Percentiles rank a stretch among this genome's conserved stretches.
These are phyloP conservation scores for Zaprionus africanus DNA, from an alignment of 1,140 invertebrate species.

Conservation along the genomic window DNA sequence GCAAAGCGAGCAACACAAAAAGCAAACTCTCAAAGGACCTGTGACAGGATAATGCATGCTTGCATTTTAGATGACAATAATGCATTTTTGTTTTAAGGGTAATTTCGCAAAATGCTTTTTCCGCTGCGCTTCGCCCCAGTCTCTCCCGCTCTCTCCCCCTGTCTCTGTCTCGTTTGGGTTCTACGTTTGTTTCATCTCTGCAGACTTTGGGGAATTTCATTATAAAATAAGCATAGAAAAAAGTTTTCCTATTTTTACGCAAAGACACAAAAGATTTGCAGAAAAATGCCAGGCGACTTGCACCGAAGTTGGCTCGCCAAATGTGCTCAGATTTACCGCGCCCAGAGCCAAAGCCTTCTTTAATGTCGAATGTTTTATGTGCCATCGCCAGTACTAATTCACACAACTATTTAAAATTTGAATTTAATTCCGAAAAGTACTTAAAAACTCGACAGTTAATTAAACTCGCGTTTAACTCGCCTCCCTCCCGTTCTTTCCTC, in stretches of 20 bases:
- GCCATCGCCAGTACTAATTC: constrained; percentile 21
- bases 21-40: constrained; percentile 81
- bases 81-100: constrained; percentile 83
- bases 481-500: too few relatives aligned
- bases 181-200: constrained; percentile 33
- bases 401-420: constrained; percentile 70
- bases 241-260: constrained; percentile 58
- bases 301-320: constrained; percentile 27
- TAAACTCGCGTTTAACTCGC: constrained; percentile 62
- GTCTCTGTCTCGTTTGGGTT: constrained; percentile 12
- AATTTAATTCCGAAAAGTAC: constrained; percentile 64
- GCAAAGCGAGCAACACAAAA: constrained; percentile 50
- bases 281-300: constrained; percentile 22
- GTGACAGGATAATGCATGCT: constrained; percentile 84
- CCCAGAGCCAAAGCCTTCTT: constrained; percentile 24
- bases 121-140: constrained; percentile 6
- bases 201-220: constrained; percentile 72
- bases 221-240: constrained; percentile 71
- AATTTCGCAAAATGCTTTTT: constrained; percentile 81
- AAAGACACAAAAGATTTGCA: constrained; percentile 61
- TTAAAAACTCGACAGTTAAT: constrained; percentile 74
- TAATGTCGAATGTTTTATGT: constrained; percentile 40
- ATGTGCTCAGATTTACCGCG: constrained; percentile 9
- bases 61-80: constrained; percentile 84
- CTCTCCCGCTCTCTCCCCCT: not conserved